Conservation (phyloP, 1,140 invertebrate genomes). For the Theocolax elegans region DNA sequence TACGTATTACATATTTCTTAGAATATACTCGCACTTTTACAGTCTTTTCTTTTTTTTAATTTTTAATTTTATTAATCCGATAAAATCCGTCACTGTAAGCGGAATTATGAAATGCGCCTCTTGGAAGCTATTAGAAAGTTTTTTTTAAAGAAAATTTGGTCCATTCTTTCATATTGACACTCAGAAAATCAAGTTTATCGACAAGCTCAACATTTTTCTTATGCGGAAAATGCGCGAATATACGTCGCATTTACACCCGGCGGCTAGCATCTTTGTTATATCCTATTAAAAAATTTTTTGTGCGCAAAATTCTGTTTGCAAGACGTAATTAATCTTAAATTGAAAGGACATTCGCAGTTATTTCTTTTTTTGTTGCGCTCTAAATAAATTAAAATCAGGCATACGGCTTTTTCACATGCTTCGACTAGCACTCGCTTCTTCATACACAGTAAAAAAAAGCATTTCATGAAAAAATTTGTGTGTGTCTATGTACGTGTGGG, state of each 20-base stretch:
- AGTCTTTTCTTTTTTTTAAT: conserved; percentile 4
- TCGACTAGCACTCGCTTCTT: not conserved
- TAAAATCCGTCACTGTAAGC: conserved; percentile 17
- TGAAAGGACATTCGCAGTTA: not conserved
- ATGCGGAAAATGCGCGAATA: not conserved
- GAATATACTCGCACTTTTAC: conserved; percentile 11
- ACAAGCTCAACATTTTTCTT: conserved; percentile 8
- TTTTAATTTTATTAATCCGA: conserved; percentile 26
- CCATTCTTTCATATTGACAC: conserved; percentile 14
- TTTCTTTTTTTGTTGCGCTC: conserved; percentile 11
- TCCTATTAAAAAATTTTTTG: conserved; percentile 13
- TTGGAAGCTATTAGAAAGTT: conserved; percentile 19
- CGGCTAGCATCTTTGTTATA: not conserved
- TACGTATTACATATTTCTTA: conserved; percentile 29
- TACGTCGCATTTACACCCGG: not conserved
- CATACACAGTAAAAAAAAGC: conserved; percentile 23
- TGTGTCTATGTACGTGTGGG: conserved; percentile 12
- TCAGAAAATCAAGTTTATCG: conserved; percentile 12
- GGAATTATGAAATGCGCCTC: conserved; percentile 22
- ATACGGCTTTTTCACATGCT: conserved; percentile 4
- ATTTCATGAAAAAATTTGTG: conserved; percentile 10
- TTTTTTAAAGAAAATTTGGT: conserved; percentile 31
- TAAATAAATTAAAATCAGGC: conserved; percentile 34
- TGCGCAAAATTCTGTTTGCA: not conserved
- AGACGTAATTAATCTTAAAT: conserved; percentile 11